Evolutionary conservation across 2,888 invertebrate species (phyloP).

Genomic region (Aphrophora alni): DNA sequence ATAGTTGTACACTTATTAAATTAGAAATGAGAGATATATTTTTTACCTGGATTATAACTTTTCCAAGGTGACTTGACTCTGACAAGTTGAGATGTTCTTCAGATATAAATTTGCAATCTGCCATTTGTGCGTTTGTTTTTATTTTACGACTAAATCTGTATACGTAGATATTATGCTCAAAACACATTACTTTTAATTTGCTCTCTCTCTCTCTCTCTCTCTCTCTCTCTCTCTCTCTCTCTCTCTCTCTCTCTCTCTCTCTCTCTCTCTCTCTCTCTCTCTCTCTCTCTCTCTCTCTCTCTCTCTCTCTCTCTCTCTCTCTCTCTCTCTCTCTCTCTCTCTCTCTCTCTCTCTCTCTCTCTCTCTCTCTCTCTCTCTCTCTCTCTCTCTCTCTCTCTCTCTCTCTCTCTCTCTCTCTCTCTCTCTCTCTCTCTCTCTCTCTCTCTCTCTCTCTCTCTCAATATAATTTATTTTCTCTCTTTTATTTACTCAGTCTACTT

Average conservation of each 20-base stretch:
- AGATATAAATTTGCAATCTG: too few species aligned
- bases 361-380: constrained; percentile 13
- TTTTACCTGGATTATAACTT: too few species aligned
- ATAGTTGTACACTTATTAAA: too few species aligned
- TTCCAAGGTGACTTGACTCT: too few species aligned
- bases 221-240: constrained; percentile 13
- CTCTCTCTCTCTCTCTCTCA: too few species aligned
- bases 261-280: constrained; percentile 13
- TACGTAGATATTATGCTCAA: too few species aligned
- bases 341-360: constrained; percentile 13
- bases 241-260: constrained; percentile 13
- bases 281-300: constrained; percentile 13
- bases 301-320: constrained; percentile 13
- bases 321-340: constrained; percentile 13
- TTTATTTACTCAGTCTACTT: not conserved
- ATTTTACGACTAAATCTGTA: too few species aligned
- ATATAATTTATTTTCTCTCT: not conserved
- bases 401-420: constrained; percentile 13
- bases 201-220: constrained; percentile 13
- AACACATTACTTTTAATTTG: too few species aligned
- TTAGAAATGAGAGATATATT: too few species aligned
- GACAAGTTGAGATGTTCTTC: too few species aligned
- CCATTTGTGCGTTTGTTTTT: too few species aligned
- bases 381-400: constrained; percentile 13
- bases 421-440: constrained; percentile 13